These are phyloP conservation scores for Gasterosteus nipponicus DNA, from an alignment of 2,113 vertebrate species.

Conservation along the genomic window DNA sequence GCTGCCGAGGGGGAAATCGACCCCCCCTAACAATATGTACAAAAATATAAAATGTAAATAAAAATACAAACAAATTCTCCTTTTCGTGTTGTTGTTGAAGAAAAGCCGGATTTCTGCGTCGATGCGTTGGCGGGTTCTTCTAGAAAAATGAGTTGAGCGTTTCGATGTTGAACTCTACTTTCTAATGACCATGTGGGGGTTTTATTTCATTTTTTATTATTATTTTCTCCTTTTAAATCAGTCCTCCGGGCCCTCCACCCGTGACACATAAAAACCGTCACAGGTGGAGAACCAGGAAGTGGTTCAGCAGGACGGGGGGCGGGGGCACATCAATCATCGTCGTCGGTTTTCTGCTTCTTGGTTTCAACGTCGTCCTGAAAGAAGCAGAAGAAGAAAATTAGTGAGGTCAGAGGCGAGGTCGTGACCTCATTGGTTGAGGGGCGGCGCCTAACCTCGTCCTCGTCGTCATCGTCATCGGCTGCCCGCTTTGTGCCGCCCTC, in stretches of 20 bases:
- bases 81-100: conserved; percentile 80
- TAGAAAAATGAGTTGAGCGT: conserved; percentile 74
- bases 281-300: conserved; percentile 72
- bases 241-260: conserved; percentile 73
- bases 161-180: conserved; percentile 80
- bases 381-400: background rate
- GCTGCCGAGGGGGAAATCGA: conserved; percentile 85
- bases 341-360: conserved; percentile 97
- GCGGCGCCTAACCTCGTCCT: conserved; percentile 71
- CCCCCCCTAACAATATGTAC: conserved; percentile 97
- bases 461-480: conserved; percentile 89
- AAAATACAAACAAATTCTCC: conserved; percentile 99
- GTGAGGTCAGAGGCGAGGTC: accelerated
- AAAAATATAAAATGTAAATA: conserved; percentile 99
- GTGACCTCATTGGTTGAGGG: accelerated
- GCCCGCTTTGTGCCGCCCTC: conserved; percentile 91
- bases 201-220: conserved; percentile 53
- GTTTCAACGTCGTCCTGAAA: conserved; percentile 89
- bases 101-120: conserved; percentile 82
- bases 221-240: conserved; percentile 60
- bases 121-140: conserved; percentile 74
- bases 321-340: conserved; percentile 88
- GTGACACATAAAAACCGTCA: conserved; percentile 55
- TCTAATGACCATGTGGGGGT: conserved; percentile 88
- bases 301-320: conserved; percentile 71